These are phyloP conservation scores for Altica lythri DNA, from an alignment of 2,888 invertebrate genomes.

Conservation along the genomic window DNA sequence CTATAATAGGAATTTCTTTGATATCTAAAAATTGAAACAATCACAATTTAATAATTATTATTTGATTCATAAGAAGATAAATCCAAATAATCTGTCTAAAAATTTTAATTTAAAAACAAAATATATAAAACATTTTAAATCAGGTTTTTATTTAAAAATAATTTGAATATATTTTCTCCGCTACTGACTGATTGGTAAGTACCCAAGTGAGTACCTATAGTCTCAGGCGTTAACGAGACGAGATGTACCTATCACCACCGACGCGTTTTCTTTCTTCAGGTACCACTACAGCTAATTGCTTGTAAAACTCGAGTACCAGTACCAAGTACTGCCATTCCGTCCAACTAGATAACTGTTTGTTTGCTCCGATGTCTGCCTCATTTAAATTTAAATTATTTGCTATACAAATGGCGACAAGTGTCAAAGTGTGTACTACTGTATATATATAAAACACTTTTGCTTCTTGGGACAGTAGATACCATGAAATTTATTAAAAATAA, in stretches of 20 bases:
- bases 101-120: too few relatives aligned
- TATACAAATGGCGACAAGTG: conserved; percentile 15
- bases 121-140: too few relatives aligned
- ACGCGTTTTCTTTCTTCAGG: conserved; percentile 16
- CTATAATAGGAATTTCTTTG: too few relatives aligned
- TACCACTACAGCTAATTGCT: conserved; percentile 21
- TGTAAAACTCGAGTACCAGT: conserved; percentile 7
- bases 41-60: too few relatives aligned
- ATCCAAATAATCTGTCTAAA: too few relatives aligned
- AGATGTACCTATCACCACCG: conserved; percentile 23
- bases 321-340: conserved; percentile 6
- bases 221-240: conserved; percentile 15
- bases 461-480: too few relatives aligned
- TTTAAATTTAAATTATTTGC: conserved; percentile 13
- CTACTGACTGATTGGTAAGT: conserved; percentile 9
- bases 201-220: conserved; percentile 7
- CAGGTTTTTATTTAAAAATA: background rate
- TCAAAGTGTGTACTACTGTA: too few relatives aligned
- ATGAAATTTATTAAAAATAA: too few relatives aligned
- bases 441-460: too few relatives aligned
- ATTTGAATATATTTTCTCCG: background rate
- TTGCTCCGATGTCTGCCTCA: background rate
- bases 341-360: conserved; percentile 9
- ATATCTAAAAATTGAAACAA: too few relatives aligned
- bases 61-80: too few relatives aligned